Conservation (phyloP, 2,797 vertebrate species). For the Phyllotis vaccarum region DNA sequence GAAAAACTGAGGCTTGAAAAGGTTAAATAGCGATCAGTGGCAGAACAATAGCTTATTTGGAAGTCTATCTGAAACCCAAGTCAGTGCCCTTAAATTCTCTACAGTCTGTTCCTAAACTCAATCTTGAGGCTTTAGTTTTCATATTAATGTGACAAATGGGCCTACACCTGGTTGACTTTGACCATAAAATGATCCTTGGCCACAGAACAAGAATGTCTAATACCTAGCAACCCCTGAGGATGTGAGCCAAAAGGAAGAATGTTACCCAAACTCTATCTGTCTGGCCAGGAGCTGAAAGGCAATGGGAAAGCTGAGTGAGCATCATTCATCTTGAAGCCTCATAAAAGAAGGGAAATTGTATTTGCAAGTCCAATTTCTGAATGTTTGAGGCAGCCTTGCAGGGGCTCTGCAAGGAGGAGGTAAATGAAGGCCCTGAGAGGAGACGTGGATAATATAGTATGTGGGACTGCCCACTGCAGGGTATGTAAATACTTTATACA, state of each 20-base stretch:
- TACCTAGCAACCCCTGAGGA: slow-evolving; percentile 51
- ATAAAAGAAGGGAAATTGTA: slow-evolving; percentile 85
- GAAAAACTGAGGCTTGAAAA: slow-evolving; percentile 48
- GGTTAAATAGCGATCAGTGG: not conserved
- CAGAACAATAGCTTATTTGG: slow-evolving; percentile 4
- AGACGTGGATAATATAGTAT: slow-evolving; percentile 74
- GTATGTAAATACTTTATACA: slow-evolving; percentile 80
- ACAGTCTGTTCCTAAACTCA: slow-evolving; percentile 19
- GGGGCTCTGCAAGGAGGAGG: slow-evolving; percentile 78
- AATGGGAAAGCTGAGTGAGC: slow-evolving; percentile 69
- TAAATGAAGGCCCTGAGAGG: slow-evolving; percentile 70
- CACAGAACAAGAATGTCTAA: slow-evolving; percentile 49
- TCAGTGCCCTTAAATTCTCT: not conserved
- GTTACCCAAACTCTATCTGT: slow-evolving; percentile 78
- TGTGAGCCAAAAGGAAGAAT: slow-evolving; percentile 73
- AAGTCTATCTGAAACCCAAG: slow-evolving; percentile 13
- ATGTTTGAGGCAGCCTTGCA: slow-evolving; percentile 78
- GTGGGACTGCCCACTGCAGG: slow-evolving; percentile 55
- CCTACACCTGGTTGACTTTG: slow-evolving; percentile 28
- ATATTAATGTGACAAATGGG: slow-evolving; percentile 33
- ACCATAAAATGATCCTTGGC: slow-evolving; percentile 63
- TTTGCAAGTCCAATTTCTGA: slow-evolving; percentile 86
- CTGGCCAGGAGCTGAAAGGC: slow-evolving; percentile 79
- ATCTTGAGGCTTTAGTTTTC: slow-evolving; percentile 52
- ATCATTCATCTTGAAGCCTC: slow-evolving; percentile 85